Conservation (phyloP, 1,140 invertebrate genomes). For the Helicoverpa zea region DNA sequence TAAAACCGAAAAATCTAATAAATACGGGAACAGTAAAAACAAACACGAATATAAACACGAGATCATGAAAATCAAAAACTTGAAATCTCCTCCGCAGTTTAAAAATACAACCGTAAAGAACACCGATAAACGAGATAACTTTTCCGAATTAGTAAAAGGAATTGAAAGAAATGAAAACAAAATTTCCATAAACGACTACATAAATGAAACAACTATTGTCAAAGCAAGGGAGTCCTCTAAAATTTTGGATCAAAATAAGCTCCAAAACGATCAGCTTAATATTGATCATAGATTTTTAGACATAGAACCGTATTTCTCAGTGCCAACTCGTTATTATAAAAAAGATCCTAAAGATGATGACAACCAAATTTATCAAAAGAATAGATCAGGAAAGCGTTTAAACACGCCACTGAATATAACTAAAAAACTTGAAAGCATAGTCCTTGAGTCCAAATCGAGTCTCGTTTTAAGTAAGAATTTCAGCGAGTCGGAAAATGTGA, state of each 20-base stretch:
- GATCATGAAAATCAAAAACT: not conserved
- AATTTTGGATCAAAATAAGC: slow-evolving; percentile 71
- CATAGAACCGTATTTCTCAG: slow-evolving; percentile 62
- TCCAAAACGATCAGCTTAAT: slow-evolving; percentile 70
- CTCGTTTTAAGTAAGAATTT: slow-evolving; percentile 54
- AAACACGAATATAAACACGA: slow-evolving; percentile 22
- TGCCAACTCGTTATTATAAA: slow-evolving; percentile 57
- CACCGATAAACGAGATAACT: slow-evolving; percentile 20
- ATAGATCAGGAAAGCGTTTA: slow-evolving; percentile 71
- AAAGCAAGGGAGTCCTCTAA: slow-evolving; percentile 68
- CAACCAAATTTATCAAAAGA: slow-evolving; percentile 44
- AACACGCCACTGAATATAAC: slow-evolving; percentile 68
- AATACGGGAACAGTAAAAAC: slow-evolving; percentile 55
- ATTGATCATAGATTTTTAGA: slow-evolving; percentile 72
- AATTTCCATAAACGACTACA: slow-evolving; percentile 65
- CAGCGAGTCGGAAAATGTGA: slow-evolving; percentile 52
- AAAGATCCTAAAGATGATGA: slow-evolving; percentile 53
- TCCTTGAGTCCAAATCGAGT: slow-evolving; percentile 54
- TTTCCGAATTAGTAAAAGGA: slow-evolving; percentile 36
- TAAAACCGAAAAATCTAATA: slow-evolving; percentile 75
- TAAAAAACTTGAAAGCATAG: slow-evolving; percentile 48
- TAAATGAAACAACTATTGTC: slow-evolving; percentile 64
- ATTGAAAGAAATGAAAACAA: slow-evolving; percentile 61
- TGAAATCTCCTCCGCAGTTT: slow-evolving; percentile 36
- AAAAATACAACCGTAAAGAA: slow-evolving; percentile 50